Conservation (phyloP, 2,888 invertebrate species). For the Pardosa pseudoannulata region DNA sequence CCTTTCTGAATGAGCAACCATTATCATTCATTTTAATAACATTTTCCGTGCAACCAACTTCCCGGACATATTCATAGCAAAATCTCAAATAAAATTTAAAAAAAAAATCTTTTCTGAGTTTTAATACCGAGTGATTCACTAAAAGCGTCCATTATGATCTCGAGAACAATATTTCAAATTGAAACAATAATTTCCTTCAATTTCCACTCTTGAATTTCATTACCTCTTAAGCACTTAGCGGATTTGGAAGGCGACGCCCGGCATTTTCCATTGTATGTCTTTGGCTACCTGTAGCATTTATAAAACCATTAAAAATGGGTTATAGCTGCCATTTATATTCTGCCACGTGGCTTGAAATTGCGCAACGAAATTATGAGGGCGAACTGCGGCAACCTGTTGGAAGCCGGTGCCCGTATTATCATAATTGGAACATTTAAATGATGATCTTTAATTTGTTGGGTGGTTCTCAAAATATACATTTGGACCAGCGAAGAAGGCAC, state of each 20-base stretch:
- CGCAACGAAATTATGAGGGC: conserved; percentile 46
- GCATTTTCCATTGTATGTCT: neutral
- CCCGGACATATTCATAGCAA: too few relatives aligned
- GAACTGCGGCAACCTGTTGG: conserved; percentile 19
- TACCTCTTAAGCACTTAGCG: neutral
- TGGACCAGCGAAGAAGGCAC: too few relatives aligned
- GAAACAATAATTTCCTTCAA: conserved; percentile 3
- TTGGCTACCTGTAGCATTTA: conserved; percentile 47
- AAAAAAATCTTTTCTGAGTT: neutral
- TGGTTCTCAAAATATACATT: conserved; percentile 11
- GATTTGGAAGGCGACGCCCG: neutral
- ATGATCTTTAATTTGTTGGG: conserved; percentile 64
- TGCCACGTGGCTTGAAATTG: conserved; percentile 22
- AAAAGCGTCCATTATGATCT: neutral
- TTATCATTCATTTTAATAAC: too few relatives aligned
- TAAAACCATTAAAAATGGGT: conserved; percentile 47
- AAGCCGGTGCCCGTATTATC: conserved; percentile 61
- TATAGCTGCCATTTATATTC: conserved; percentile 12
- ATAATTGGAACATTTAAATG: conserved; percentile 67
- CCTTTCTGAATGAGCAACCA: too few relatives aligned
- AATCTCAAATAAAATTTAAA: too few relatives aligned
- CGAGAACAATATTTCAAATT: neutral
- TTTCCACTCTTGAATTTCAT: neutral
- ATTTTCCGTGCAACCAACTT: too few relatives aligned
- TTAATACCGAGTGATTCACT: neutral